phyloP scores from a whole-genome alignment of 2,797 vertebrate species.

The Bradypus variegatus region DNA sequence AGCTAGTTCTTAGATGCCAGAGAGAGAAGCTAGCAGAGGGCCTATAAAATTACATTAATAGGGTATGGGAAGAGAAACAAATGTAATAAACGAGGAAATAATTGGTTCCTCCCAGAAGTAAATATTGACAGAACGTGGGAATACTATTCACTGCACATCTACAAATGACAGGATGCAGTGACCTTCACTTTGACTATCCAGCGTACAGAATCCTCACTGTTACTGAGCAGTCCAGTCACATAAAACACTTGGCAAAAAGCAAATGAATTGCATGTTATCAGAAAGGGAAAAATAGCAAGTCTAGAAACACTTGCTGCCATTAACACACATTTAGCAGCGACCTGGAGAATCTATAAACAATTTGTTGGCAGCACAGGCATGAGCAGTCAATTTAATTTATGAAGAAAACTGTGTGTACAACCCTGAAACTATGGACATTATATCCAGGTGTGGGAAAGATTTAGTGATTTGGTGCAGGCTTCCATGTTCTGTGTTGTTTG shows the following conservation, averaged over 20 bases:
- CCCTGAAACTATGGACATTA: not conserved
- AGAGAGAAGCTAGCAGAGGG: slow-evolving; percentile 26
- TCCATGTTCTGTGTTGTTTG: not conserved
- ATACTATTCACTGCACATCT: slow-evolving; percentile 21
- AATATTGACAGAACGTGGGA: slow-evolving; percentile 59
- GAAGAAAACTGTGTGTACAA: not conserved
- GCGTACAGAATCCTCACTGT: slow-evolving; percentile 3
- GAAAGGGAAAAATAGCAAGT: slow-evolving; percentile 3
- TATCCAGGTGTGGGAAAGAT: not conserved
- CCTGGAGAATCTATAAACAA: not conserved
- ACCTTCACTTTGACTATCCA: slow-evolving; percentile 42
- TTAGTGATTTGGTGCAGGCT: not conserved
- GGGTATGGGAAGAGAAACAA: slow-evolving; percentile 48
- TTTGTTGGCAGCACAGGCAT: not conserved
- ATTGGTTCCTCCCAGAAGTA: slow-evolving; percentile 61
- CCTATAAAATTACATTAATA: slow-evolving; percentile 12
- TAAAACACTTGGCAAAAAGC: slow-evolving; percentile 15
- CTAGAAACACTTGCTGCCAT: not conserved
- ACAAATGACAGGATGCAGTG: slow-evolving; percentile 34
- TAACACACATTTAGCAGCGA: not conserved
- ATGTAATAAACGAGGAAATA: slow-evolving; percentile 64
- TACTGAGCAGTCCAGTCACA: slow-evolving; percentile 11
- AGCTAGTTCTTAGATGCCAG: not conserved
- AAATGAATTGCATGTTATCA: not conserved
- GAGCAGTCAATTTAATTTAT: not conserved